Conservation (phyloP, 2,113 vertebrate species). For the Macaca fascicularis region DNA sequence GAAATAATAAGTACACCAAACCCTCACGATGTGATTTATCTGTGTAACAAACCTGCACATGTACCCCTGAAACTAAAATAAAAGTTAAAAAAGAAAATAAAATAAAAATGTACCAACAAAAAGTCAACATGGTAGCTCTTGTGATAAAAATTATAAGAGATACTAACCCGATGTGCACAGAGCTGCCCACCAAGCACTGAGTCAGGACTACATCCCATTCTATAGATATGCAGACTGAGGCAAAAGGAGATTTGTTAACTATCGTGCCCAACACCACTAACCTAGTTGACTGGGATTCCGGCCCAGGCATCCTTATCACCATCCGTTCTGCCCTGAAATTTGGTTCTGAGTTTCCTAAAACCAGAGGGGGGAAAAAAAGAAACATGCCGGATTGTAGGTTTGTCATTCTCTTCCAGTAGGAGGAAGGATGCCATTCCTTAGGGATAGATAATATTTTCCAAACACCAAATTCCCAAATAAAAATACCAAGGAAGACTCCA, state of each 20-base stretch:
- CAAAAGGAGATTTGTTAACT: not conserved
- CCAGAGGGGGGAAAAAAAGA: not conserved
- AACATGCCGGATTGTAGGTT: not conserved
- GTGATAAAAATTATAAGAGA: not conserved
- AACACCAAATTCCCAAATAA: not conserved
- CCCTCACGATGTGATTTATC: no score
- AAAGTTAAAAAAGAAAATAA: not conserved
- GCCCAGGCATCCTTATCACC: not conserved
- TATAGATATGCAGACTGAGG: no score
- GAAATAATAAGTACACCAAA: no score
- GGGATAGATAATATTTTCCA: not conserved
- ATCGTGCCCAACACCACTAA: not conserved
- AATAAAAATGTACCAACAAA: not conserved
- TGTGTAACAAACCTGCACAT: no score
- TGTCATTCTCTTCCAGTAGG: not conserved
- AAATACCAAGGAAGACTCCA: not conserved
- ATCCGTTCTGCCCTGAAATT: not conserved
- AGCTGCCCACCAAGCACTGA: no score
- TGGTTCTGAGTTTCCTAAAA: not conserved
- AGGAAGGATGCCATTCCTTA: not conserved
- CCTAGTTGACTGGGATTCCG: not conserved
- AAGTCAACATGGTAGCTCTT: not conserved
- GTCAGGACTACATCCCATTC: not conserved
- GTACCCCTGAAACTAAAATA: no score
- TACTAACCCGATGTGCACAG: rapidly evolving